Conservation (phyloP, 2,888 invertebrate genomes). For the Tyria jacobaeae region DNA sequence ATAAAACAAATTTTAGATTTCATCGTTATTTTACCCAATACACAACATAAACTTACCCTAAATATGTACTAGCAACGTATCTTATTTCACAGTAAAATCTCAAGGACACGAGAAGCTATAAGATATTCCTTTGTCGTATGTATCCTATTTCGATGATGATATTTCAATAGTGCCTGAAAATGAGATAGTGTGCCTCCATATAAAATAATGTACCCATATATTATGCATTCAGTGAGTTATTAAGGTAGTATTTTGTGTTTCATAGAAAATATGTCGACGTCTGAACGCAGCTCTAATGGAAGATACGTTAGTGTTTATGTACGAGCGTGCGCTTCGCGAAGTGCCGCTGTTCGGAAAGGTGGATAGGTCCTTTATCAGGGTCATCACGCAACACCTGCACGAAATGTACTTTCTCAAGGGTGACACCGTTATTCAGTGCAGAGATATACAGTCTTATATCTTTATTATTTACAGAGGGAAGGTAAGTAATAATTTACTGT, state of each 20-base stretch:
- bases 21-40: background rate
- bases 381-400: conserved; percentile 81
- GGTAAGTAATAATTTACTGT: conserved; percentile 56
- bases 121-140: background rate
- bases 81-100: background rate
- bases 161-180: conserved; percentile 13
- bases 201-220: conserved; percentile 8
- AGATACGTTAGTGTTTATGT: conserved; percentile 84
- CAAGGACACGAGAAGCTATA: background rate
- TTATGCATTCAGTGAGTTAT: conserved; percentile 17
- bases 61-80: conserved; percentile 12
- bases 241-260: conserved; percentile 18
- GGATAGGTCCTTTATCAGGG: conserved; percentile 84
- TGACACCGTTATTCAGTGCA: conserved; percentile 79
- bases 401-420: conserved; percentile 84
- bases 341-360: conserved; percentile 85
- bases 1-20: background rate
- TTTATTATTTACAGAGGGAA: conserved; percentile 84
- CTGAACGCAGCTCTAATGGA: conserved; percentile 84
- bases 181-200: conserved; percentile 10
- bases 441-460: conserved; percentile 79
- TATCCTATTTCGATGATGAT: conserved; percentile 14
- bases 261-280: conserved; percentile 78
- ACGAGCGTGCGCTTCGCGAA: conserved; percentile 81
- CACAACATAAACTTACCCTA: background rate